Percentiles rank a stretch among this genome's conserved stretches.
phyloP scores from a whole-genome alignment of 2,888 invertebrate species.

The Agonopterix subpropinquella region DNA sequence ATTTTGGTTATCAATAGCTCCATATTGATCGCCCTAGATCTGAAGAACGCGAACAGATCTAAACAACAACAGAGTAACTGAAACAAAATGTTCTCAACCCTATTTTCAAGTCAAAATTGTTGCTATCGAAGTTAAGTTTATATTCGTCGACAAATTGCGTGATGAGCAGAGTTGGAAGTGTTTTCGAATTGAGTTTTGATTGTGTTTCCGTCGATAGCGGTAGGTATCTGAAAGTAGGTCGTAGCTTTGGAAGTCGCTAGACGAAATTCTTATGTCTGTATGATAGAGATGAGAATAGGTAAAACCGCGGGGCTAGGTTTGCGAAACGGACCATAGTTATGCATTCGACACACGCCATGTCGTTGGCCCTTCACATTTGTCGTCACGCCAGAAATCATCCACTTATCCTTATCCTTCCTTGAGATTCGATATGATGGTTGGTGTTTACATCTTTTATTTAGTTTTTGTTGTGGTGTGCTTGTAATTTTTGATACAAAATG shows the following conservation, averaged over 20 bases:
- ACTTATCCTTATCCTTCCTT: conserved; percentile 38
- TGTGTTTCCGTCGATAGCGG: conserved; percentile 44
- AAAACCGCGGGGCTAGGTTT: too few relatives aligned
- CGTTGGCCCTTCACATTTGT: conserved; percentile 34
- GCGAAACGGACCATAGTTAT: conserved; percentile 33
- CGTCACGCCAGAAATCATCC: conserved; percentile 49
- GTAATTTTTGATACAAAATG: too few relatives aligned
- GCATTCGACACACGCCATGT: conserved; percentile 51
- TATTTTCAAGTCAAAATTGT: too few relatives aligned
- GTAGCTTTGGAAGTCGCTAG: too few relatives aligned
- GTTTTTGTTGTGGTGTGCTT: too few relatives aligned
- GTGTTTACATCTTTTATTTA: not conserved
- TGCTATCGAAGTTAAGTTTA: conserved; percentile 1
- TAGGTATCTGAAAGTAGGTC: conserved; percentile 39
- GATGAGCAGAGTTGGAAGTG: conserved; percentile 54
- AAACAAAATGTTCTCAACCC: too few relatives aligned
- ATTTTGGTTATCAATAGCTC: too few relatives aligned
- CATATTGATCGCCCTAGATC: too few relatives aligned
- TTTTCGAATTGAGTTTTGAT: conserved; percentile 63
- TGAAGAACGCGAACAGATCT: too few relatives aligned
- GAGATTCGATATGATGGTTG: conserved; percentile 5
- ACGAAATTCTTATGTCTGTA: too few relatives aligned
- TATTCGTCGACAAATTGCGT: conserved; percentile 26
- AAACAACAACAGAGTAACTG: too few relatives aligned
- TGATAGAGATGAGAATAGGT: too few relatives aligned